These are phyloP conservation scores for Lissonota sp. DNA, from an alignment of 2,888 invertebrate genomes.

Conservation along the genomic window DNA sequence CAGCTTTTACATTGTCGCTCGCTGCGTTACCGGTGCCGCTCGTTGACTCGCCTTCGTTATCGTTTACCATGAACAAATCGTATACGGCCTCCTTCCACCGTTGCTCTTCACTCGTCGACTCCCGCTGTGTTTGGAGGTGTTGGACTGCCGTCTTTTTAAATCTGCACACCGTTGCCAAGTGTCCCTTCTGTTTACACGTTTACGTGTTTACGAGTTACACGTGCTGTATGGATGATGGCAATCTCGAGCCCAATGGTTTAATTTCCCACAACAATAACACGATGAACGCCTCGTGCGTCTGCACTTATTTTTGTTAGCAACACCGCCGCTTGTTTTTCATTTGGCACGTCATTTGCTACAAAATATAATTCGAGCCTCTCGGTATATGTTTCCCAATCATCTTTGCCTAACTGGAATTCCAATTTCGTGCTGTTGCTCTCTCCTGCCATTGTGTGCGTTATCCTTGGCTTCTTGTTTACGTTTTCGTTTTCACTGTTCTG, in stretches of 20 bases:
- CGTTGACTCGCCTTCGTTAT: background rate
- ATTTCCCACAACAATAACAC: no score
- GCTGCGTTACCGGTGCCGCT: background rate
- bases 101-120: background rate
- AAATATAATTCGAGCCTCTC: slow-evolving; percentile 42
- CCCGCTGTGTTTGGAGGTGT: no score
- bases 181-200: slow-evolving; percentile 32
- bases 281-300: no score
- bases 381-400: slow-evolving; percentile 20
- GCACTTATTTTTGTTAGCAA: slow-evolving; percentile 36
- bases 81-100: background rate
- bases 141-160: no score
- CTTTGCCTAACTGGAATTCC: slow-evolving; percentile 12
- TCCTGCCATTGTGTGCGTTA: no score
- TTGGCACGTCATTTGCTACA: slow-evolving; percentile 24
- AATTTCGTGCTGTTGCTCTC: background rate
- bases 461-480: background rate
- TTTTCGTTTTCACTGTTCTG: slow-evolving; percentile 17
- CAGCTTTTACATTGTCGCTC: background rate
- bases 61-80: no score
- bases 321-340: slow-evolving; percentile 22
- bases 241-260: no score
- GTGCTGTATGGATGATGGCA: no score
- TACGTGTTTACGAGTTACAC: no score
- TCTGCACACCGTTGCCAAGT: no score